phyloP scores from a whole-genome alignment of 1,140 invertebrate species.

The Teleopsis dalmanni region DNA sequence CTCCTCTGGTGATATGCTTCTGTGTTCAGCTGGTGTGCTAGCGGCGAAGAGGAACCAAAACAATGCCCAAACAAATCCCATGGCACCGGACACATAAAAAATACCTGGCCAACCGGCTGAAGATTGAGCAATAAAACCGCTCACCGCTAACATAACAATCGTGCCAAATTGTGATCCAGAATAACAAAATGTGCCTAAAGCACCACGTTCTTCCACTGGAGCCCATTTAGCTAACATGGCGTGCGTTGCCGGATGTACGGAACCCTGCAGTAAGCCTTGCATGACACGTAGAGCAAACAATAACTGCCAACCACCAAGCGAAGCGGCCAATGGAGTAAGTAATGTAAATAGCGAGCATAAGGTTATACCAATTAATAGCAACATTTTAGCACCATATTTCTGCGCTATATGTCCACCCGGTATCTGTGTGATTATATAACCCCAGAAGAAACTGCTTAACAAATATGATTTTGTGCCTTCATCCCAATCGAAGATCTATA shows the following conservation, averaged over 20 bases:
- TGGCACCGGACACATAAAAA: conserved; percentile 67
- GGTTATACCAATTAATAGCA: conserved; percentile 24
- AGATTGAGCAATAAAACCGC: conserved; percentile 57
- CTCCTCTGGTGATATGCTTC: conserved; percentile 54
- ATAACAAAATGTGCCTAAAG: conserved; percentile 53
- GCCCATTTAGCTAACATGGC: conserved; percentile 74
- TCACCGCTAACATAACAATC: conserved; percentile 57
- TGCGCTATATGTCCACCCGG: conserved; percentile 36
- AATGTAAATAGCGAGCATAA: conserved; percentile 46
- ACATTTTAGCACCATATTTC: conserved; percentile 52
- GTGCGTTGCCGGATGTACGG: conserved; percentile 74
- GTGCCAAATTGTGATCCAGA: conserved; percentile 65
- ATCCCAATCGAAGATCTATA: conserved; percentile 15
- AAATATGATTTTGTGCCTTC: conserved; percentile 20
- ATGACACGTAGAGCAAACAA: conserved; percentile 54
- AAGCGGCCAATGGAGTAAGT: conserved; percentile 38
- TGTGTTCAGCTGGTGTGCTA: conserved; percentile 54
- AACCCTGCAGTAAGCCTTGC: conserved; percentile 71
- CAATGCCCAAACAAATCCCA: conserved; percentile 54
- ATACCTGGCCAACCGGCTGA: conserved; percentile 65
- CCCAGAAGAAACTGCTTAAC: conserved; percentile 59
- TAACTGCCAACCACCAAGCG: conserved; percentile 53
- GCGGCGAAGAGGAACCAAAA: conserved; percentile 58
- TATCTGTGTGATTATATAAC: conserved; percentile 35
- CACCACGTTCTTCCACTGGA: conserved; percentile 52